Evolutionary conservation across 1,140 invertebrate species (phyloP), one percentile per base, ranked within the genome.

Genomic region (Sitodiplosis mosellana): DNA sequence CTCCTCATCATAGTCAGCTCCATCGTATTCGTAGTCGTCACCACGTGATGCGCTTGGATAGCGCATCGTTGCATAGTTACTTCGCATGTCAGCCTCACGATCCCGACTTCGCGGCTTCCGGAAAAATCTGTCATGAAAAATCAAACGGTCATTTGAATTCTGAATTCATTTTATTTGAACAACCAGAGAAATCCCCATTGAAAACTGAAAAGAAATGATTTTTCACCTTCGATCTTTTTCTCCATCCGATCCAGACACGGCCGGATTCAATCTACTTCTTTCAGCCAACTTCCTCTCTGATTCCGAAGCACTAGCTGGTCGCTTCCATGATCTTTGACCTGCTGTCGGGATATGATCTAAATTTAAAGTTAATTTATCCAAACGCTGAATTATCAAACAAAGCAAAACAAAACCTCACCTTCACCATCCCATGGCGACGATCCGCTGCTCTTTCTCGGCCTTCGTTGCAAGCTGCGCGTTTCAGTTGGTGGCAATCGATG

Each of bases 221-320:
- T 49, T 38, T n/a, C 45, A 64, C 60, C 62, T 56, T 51, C 60
- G 40, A 50, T 64, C 62, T 49, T 63, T 64, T 49, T 64, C 63
- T 14, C 58, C 60, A 56, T 64, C 61, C 1, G 60, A 59, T 49
- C 51, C 56, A 49, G 50, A 69, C 19, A 63, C 67, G 45, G 63
- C 67, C 51, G 58, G 60, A 42, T 48, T 60, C 11, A 52, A 53
- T 20, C 53, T 52, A 33, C 69, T 63, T 46, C 63, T 66, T 50
- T 71, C 68, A 2, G 66, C 68, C 27, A 68, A 58, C 40, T 68
- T 66, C 14, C 69, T 55, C 51, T 72, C 69, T 42, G 65, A 66
- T 52, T 71, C 70, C 1, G 70, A 68, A 1, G 76, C 76, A 56
- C 76, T 78, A 37, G 72, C 74, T 0, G 77, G 77, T 49, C 77